phyloP scores from a whole-genome alignment of 2,113 vertebrate species.

The Poeciliopsis turrubarensis region DNA sequence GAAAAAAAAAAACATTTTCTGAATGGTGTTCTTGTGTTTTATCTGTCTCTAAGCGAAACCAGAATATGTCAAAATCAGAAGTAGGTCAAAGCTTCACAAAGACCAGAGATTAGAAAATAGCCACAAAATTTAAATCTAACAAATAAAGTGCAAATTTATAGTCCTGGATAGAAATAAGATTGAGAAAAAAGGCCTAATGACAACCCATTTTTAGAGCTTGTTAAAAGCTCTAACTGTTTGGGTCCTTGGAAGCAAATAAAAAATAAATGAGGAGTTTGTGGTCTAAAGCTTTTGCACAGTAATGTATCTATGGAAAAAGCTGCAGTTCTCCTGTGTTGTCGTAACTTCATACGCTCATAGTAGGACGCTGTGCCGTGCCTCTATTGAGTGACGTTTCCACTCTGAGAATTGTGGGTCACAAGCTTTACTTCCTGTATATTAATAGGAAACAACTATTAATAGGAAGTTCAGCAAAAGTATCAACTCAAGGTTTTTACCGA shows the following conservation, averaged over 20 bases:
- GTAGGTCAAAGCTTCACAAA: neutral
- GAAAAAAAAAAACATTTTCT: too few relatives aligned
- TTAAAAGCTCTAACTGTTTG: too few relatives aligned
- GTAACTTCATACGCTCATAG: neutral
- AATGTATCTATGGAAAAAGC: neutral
- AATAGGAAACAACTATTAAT: slow-evolving; percentile 53
- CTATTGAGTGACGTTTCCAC: slow-evolving; percentile 44
- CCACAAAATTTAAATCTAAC: neutral
- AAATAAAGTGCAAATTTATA: neutral
- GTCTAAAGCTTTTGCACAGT: neutral
- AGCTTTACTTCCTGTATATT: slow-evolving; percentile 61
- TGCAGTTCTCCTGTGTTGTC: neutral
- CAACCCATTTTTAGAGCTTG: neutral
- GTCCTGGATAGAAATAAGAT: neutral
- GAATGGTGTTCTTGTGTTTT: neutral
- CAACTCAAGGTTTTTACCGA: slow-evolving; percentile 50
- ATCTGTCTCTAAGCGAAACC: neutral
- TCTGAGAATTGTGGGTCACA: slow-evolving; percentile 47
- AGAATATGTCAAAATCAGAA: neutral
- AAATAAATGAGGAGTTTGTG: neutral
- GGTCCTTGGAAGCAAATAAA: neutral
- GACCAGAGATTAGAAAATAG: neutral
- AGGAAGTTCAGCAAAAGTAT: slow-evolving; percentile 45
- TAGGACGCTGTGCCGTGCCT: neutral
- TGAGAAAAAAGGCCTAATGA: neutral